Conservation (phyloP, 1,140 invertebrate species). For the Linepithema humile region DNA sequence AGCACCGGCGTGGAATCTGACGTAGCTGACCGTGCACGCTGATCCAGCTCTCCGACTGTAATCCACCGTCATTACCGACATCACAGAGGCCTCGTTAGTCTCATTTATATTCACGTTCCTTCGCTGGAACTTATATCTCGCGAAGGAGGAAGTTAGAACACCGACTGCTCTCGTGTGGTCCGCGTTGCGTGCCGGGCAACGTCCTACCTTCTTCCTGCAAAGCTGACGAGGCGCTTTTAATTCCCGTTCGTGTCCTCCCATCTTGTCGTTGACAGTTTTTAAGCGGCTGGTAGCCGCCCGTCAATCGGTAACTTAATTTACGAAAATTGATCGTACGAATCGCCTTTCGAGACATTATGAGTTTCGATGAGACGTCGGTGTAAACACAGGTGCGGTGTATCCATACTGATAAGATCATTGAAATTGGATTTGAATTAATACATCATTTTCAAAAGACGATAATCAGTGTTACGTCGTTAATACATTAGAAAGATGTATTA, state of each 20-base stretch:
- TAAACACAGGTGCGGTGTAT: neutral
- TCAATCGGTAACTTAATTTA: constrained; percentile 4
- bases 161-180: constrained; percentile 54
- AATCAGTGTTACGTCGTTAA: constrained; percentile 10
- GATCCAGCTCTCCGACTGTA: constrained; percentile 68
- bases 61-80: constrained; percentile 84
- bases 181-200: constrained; percentile 27
- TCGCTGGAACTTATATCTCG: constrained; percentile 64
- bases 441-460: neutral
- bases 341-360: neutral
- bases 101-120: constrained; percentile 82
- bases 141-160: constrained; percentile 65
- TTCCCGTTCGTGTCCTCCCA: constrained; percentile 24
- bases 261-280: constrained; percentile 27
- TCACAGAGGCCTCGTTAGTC: constrained; percentile 84
- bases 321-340: neutral
- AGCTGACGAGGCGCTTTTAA: constrained; percentile 35
- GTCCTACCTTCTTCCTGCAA: constrained; percentile 2
- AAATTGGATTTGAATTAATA: neutral
- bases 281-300: constrained; percentile 4
- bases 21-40: constrained; percentile 55
- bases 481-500: neutral
- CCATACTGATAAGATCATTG: constrained; percentile 23
- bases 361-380: neutral
- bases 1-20: constrained; percentile 61